Conservation (phyloP, 2,888 invertebrate genomes). For the Amphimallon solstitiale region DNA sequence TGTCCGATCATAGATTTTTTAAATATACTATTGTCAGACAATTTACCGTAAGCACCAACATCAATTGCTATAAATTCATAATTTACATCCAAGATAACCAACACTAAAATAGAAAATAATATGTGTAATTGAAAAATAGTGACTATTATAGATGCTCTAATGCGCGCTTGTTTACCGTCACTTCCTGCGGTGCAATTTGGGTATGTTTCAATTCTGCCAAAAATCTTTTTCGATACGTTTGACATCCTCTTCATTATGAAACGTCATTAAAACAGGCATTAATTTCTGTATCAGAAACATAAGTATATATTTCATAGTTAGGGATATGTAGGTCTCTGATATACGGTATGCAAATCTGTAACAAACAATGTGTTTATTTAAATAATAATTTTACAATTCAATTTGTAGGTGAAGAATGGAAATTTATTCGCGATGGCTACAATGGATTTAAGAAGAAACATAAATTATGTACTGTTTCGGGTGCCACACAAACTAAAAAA, state of each 20-base stretch:
- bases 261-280: slow-evolving; percentile 8
- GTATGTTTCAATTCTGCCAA: slow-evolving; percentile 18
- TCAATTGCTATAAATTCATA: slow-evolving; percentile 40
- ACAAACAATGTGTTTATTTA: too few relatives aligned
- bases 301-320: slow-evolving; percentile 3
- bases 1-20: slow-evolving; percentile 15
- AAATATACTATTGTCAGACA: slow-evolving; percentile 25
- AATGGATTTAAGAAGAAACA: too few relatives aligned
- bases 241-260: slow-evolving; percentile 1
- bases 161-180: slow-evolving; percentile 44
- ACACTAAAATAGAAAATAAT: slow-evolving; percentile 43
- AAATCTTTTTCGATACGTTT: slow-evolving; percentile 23
- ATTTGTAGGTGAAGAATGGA: too few relatives aligned
- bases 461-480: too few relatives aligned
- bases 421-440: too few relatives aligned
- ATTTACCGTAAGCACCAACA: slow-evolving; percentile 27
- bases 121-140: slow-evolving; percentile 45
- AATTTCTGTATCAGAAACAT: slow-evolving; percentile 8
- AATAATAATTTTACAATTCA: too few relatives aligned
- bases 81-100: slow-evolving; percentile 42
- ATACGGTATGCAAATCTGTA: slow-evolving; percentile 3
- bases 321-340: slow-evolving; percentile 8
- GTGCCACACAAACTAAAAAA: too few relatives aligned
- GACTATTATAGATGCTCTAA: slow-evolving; percentile 41
- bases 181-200: slow-evolving; percentile 42